Conservation (phyloP, 2,797 vertebrate genomes). For the Muscicapa comitata region DNA sequence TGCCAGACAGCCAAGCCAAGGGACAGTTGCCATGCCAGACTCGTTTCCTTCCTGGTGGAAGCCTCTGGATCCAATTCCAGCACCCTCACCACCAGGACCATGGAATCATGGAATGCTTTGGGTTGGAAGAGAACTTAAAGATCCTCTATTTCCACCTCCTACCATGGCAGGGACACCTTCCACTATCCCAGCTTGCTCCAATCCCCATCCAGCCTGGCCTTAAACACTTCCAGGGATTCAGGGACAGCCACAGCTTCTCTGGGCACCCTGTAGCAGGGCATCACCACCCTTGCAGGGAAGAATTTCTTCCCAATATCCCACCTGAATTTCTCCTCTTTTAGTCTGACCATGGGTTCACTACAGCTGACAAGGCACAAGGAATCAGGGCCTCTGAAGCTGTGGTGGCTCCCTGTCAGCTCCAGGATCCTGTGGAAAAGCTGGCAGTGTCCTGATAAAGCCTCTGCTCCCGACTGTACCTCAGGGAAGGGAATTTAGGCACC, state of each 20-base stretch:
- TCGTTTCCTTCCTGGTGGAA: neutral
- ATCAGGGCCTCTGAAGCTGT: neutral
- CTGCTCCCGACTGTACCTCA: rapidly evolving
- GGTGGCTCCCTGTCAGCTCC: neutral
- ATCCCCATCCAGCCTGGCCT: rapidly evolving
- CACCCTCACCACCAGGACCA: neutral
- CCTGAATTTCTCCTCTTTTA: neutral
- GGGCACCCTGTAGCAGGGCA: neutral
- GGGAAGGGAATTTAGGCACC: neutral
- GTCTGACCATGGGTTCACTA: neutral
- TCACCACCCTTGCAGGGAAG: rapidly evolving
- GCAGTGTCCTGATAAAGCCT: neutral
- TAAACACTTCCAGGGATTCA: neutral
- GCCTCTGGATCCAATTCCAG: neutral
- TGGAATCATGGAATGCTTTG: neutral
- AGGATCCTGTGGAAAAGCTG: neutral
- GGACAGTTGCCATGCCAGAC: neutral
- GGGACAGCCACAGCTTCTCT: neutral
- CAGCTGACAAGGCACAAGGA: neutral
- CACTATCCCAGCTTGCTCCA: rapidly evolving
- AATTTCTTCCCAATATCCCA: neutral
- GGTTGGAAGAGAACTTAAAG: neutral
- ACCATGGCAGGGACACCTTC: neutral
- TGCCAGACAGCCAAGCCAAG: neutral
- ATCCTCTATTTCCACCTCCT: too few species aligned